A percentile compares a stretch with the other conserved stretches of the same genome.
phyloP scores from a whole-genome alignment of 2,113 vertebrate genomes.

The Clarias magur region DNA sequence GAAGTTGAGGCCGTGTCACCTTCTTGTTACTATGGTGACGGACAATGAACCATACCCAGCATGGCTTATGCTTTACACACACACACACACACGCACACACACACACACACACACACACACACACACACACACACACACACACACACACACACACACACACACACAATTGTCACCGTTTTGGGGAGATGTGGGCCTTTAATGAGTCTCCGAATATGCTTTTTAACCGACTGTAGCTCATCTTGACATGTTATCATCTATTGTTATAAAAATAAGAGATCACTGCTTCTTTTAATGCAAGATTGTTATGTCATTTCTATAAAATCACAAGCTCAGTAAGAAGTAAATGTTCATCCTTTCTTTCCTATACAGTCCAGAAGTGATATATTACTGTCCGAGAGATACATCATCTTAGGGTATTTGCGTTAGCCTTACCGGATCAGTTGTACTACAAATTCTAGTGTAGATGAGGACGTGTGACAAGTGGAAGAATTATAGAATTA shows the following conservation, averaged over 20 bases:
- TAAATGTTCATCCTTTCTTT: background rate
- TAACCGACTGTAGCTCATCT: background rate
- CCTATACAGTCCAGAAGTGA: background rate
- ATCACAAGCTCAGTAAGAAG: background rate
- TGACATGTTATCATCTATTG: background rate
- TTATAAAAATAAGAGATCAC: background rate
- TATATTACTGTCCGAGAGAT: background rate
- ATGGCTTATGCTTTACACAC: slow-evolving; percentile 61
- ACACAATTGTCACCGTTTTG: background rate
- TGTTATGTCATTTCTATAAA: background rate
- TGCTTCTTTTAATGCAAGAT: slow-evolving; percentile 1
- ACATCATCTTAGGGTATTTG: background rate
- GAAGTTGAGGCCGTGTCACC: slow-evolving; percentile 66
- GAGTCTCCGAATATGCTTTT: background rate
- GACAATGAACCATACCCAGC: slow-evolving; percentile 60
- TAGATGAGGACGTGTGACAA: background rate
- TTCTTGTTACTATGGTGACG: slow-evolving; percentile 75
- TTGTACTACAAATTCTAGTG: background rate
- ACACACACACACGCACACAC: slow-evolving; percentile 58
- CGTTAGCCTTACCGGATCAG: background rate
- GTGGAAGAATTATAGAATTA: background rate
- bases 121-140: slow-evolving; percentile 49
- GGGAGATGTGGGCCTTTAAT: background rate
- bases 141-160: no score
- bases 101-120: no score